These are phyloP conservation scores for Cosmopolites sordidus DNA, from an alignment of 2,888 invertebrate species.

Conservation along the genomic window DNA sequence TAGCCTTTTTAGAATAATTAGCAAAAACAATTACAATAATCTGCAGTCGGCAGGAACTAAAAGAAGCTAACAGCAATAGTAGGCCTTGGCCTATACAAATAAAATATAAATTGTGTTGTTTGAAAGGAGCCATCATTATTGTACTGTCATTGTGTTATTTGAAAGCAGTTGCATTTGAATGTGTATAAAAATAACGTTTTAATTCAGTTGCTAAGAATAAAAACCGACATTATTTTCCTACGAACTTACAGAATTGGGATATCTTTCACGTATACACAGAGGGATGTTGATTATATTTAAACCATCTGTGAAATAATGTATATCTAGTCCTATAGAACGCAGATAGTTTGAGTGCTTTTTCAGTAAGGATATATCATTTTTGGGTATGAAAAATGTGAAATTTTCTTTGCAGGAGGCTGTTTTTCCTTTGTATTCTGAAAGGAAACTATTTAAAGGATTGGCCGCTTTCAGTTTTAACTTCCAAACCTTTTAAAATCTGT, in stretches of 20 bases:
- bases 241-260: conserved; percentile 53
- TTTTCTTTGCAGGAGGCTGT: conserved; percentile 27
- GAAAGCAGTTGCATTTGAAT: too few relatives aligned
- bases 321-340: conserved; percentile 55
- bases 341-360: conserved; percentile 55
- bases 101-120: too few relatives aligned
- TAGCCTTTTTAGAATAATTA: too few relatives aligned
- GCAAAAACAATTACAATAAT: too few relatives aligned
- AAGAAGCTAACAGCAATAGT: too few relatives aligned
- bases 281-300: conserved; percentile 57
- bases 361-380: conserved; percentile 54
- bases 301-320: conserved; percentile 48
- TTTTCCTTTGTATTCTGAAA: conserved; percentile 33
- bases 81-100: too few relatives aligned
- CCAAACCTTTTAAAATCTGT: conserved; percentile 56
- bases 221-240: too few relatives aligned
- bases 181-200: too few relatives aligned
- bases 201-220: too few relatives aligned
- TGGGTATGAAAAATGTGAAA: conserved; percentile 37
- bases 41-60: too few relatives aligned
- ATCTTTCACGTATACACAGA: conserved; percentile 58
- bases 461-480: background rate
- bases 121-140: too few relatives aligned
- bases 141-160: too few relatives aligned
- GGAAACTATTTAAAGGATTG: conserved; percentile 1